These are phyloP conservation scores for Aix galericulata DNA, from an alignment of 2,113 vertebrate genomes.

Conservation along the genomic window DNA sequence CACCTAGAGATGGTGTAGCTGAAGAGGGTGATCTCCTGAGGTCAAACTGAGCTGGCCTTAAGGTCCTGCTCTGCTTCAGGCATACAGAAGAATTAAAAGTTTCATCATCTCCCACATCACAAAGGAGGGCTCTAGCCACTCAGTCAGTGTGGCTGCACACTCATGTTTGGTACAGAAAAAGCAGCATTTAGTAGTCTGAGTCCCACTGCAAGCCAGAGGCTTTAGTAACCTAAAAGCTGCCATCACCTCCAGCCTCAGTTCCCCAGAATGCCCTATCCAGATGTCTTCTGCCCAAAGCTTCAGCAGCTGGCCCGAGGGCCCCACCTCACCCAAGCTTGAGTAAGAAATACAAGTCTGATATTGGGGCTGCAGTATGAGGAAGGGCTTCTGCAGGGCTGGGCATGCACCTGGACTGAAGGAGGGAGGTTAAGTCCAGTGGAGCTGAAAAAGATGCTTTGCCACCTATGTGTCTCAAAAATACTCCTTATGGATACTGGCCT, in stretches of 20 bases:
- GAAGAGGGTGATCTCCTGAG: background rate
- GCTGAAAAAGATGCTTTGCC: background rate
- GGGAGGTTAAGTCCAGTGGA: background rate
- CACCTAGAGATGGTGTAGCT: background rate
- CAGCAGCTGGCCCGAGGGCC: background rate
- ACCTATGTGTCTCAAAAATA: background rate
- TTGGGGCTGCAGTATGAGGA: background rate
- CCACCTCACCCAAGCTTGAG: background rate
- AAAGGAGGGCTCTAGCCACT: background rate
- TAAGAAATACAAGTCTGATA: background rate
- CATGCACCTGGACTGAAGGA: background rate
- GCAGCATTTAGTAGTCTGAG: background rate
- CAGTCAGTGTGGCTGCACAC: background rate
- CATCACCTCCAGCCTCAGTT: background rate
- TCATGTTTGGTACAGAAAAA: background rate
- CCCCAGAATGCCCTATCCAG: background rate
- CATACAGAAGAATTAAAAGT: background rate
- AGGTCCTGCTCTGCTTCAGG: background rate
- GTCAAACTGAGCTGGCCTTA: background rate
- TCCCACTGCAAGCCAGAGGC: background rate
- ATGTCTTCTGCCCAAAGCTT: background rate
- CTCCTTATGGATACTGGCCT: background rate
- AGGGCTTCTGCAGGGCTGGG: background rate
- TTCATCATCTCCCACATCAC: background rate
- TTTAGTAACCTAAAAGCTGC: background rate